Evolutionary conservation across 1,140 invertebrate genomes (phyloP), one percentile per base, ranked within the genome.

Genomic region (Pogonus chalceus): DNA sequence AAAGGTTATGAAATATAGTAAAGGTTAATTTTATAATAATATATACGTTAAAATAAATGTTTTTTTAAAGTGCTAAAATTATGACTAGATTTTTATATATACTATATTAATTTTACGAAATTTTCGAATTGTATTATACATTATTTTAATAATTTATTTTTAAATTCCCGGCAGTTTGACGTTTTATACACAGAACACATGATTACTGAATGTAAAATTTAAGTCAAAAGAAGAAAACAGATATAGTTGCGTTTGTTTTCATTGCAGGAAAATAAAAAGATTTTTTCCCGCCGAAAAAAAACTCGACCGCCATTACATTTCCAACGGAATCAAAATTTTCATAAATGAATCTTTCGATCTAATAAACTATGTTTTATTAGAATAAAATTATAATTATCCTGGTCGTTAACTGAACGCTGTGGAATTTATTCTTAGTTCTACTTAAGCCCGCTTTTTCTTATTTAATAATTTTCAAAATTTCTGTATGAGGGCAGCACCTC

Each of bases 1-100:
- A n/a, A 1, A 56, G 51, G 54, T 60, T 47, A 16, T 37, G 23
- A 54, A 35, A 52, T 22, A n/a, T 21, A 22, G 24, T 48, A 21
- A 51, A 51, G 26, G 26, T 31, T 14, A 31, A 31, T 31, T 31
- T 31, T 31, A 31, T 31, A 31, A 31, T 7, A 31, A 7, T 31
- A 31, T 31, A 7, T 31, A 31, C 4, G 26, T 4, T 31, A 7
- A 31, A 7, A 31, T 31, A 7, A n/a, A 31, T 31, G 26, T 14
- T 31, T 7, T 31, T 31, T 31, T 7, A 31, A 31, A 31, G 26
- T 31, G 14, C 14, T 7, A 43, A 43, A 18, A 31, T 31, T 31
- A 7, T 14, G 26, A 31, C 26, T 43, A 18, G 37, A 43, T 12
- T 31, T 31, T 31, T 31, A 31, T 31, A 14, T 31, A 14, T 4